Evolutionary conservation across 2,888 invertebrate species (phyloP).

Genomic region (Piscicola geometra): DNA sequence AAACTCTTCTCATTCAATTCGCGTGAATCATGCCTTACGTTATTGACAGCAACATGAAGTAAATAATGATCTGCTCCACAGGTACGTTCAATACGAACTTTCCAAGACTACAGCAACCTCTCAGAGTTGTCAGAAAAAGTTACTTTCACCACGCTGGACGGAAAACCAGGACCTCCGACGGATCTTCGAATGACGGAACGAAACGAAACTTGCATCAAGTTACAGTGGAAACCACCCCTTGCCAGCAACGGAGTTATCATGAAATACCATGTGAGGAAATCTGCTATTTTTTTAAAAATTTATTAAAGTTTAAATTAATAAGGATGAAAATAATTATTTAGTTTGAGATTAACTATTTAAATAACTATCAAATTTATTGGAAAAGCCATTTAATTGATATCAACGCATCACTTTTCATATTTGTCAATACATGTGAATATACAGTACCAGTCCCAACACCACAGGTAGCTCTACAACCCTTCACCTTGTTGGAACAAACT

Average conservation of each 20-base stretch:
- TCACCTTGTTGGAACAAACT: background rate
- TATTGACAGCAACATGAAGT: background rate
- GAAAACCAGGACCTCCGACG: slow-evolving; percentile 68
- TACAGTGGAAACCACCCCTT: slow-evolving; percentile 58
- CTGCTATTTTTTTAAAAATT: too few species aligned
- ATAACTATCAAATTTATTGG: background rate
- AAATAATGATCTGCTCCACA: too few species aligned
- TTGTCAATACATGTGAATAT: too few species aligned
- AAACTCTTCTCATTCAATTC: too few species aligned
- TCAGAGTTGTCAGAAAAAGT: slow-evolving; percentile 44
- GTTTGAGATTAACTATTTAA: too few species aligned
- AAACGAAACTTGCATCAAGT: slow-evolving; percentile 63
- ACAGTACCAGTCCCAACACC: too few species aligned
- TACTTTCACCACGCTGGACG: slow-evolving; percentile 45
- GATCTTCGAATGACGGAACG: slow-evolving; percentile 62
- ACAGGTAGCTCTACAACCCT: slow-evolving; percentile 11
- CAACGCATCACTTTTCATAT: too few species aligned
- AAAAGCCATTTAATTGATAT: background rate
- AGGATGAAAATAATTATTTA: too few species aligned
- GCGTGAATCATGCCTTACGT: background rate
- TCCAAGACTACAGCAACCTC: slow-evolving; percentile 42
- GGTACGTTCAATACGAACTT: slow-evolving; percentile 47
- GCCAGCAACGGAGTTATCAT: slow-evolving; percentile 57
- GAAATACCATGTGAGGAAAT: slow-evolving; percentile 54
- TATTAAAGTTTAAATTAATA: too few species aligned